Evolutionary conservation across 1,140 invertebrate species (phyloP), one percentile per base, ranked within the genome.

Genomic region (Lasioglossum baleicum): DNA sequence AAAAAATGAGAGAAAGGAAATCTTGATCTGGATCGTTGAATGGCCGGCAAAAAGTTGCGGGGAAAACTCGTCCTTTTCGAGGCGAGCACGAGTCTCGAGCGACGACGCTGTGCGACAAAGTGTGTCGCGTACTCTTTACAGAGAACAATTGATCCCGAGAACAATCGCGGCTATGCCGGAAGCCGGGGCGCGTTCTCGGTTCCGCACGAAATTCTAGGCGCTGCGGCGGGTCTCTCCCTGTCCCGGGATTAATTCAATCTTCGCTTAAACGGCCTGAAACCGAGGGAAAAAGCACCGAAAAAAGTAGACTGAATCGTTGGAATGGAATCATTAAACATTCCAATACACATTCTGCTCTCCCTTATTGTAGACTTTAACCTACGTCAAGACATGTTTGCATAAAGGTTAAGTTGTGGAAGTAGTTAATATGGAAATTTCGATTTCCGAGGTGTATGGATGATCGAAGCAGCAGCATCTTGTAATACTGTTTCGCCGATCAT

Each of bases 91-190:
- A 31, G 44, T 63, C 40, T 73, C 60, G 15, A 64, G 26, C 31
- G 61, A 75, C 60, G 40, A 66, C 44, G 40, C 42, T 48, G 44
- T 22, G 58, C 58, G 75, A 48, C 44, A 48, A 78, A 72, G 68
- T 56, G 22, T 78, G 68, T 72, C 75, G 68, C 68, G 60, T 72
- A 56, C 60, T 65, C 75, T 78, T 78, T 56, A 42, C 56, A 6
- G 48, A 65, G 75, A 78, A 78, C 75, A 72, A 78, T 78, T 67
- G 71, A 80, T 80, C 64, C 13, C 63, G 51, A 31, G 77, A 67
- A 73, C 51, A 67, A 74, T 80, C 70, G 51, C 71, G 13, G 26
- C 22, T 8, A 66, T 40, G 77, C 63, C 68, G 61, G 68, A 79
- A 79, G 70, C 22, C 48, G 56, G 61, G 11, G 22, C 58, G 58